These are phyloP conservation scores for Platysternon megacephalum DNA, from an alignment of 2,113 vertebrate species.

Conservation along the genomic window DNA sequence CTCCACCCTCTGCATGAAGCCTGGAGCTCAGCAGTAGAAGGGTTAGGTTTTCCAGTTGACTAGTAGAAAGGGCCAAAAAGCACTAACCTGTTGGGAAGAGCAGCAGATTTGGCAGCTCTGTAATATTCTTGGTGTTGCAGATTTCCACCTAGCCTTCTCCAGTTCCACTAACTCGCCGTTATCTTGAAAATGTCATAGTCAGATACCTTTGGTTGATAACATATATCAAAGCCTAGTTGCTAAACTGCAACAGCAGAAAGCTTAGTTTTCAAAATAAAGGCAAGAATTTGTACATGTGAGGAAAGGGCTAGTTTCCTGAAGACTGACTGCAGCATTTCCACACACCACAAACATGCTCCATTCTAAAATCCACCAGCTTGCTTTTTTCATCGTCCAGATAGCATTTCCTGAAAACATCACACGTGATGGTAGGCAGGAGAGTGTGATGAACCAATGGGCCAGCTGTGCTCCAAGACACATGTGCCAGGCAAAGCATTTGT, in stretches of 20 bases:
- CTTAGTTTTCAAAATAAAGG: neutral
- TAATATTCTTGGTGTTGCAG: neutral
- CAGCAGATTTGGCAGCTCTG: neutral
- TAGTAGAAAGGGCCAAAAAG: neutral
- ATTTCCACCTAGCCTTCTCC: neutral
- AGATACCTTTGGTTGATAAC: neutral
- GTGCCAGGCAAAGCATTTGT: neutral
- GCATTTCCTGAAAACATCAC: neutral
- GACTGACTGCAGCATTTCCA: neutral
- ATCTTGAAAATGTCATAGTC: slow-evolving; percentile 1
- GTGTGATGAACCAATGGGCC: neutral
- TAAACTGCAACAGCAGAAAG: neutral
- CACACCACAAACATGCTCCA: neutral
- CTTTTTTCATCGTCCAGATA: neutral
- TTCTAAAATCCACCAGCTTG: neutral
- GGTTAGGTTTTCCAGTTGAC: neutral
- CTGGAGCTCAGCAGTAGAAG: neutral
- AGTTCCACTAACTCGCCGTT: neutral
- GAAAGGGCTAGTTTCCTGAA: neutral
- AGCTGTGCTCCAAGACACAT: neutral
- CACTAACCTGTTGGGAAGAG: neutral
- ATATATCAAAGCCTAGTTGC: neutral
- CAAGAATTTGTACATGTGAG: neutral
- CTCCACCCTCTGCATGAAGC: neutral
- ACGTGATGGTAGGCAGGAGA: neutral